These are phyloP conservation scores for Lophius americanus DNA, from an alignment of 2,797 vertebrate species.

Conservation along the genomic window DNA sequence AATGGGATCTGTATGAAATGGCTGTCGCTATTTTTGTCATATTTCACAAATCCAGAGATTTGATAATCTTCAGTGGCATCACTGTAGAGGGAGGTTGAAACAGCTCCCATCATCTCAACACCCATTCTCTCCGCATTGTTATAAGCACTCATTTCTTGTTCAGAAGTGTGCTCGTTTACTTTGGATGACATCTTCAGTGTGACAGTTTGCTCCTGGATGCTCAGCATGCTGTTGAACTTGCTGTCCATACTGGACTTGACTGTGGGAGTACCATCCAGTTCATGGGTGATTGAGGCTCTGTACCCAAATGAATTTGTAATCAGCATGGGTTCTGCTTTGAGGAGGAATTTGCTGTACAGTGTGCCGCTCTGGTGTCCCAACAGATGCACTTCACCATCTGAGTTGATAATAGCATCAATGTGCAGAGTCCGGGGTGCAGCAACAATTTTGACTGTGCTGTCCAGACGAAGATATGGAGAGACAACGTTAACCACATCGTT, in stretches of 20 bases:
- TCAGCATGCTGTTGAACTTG: conserved; percentile 83
- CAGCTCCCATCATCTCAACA: conserved; percentile 81
- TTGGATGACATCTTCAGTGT: conserved; percentile 84
- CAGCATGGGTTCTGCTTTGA: conserved; percentile 88
- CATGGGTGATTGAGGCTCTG: conserved; percentile 86
- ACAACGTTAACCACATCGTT: conserved; percentile 83
- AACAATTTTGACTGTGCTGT: conserved; percentile 81
- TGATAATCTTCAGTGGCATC: conserved; percentile 80
- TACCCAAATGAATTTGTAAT: conserved; percentile 88
- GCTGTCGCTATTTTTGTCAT: conserved; percentile 91
- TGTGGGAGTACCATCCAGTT: conserved; percentile 60
- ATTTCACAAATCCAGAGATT: conserved; percentile 88
- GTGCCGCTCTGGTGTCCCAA: conserved; percentile 87
- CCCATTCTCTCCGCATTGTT: conserved; percentile 86
- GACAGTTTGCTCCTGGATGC: conserved; percentile 84
- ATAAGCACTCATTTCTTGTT: conserved; percentile 84
- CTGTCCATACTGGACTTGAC: conserved; percentile 84
- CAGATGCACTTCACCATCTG: conserved; percentile 81
- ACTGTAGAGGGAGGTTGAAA: conserved; percentile 80
- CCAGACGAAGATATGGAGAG: conserved; percentile 85
- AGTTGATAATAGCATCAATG: conserved; percentile 83
- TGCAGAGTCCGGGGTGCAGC: conserved; percentile 85
- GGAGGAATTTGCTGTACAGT: conserved; percentile 89
- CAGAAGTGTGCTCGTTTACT: conserved; percentile 85
- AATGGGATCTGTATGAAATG: conserved; percentile 89